Base-by-base conservation (phyloP, 2,888 invertebrate species). In the Cephus pygmeus region DNA sequence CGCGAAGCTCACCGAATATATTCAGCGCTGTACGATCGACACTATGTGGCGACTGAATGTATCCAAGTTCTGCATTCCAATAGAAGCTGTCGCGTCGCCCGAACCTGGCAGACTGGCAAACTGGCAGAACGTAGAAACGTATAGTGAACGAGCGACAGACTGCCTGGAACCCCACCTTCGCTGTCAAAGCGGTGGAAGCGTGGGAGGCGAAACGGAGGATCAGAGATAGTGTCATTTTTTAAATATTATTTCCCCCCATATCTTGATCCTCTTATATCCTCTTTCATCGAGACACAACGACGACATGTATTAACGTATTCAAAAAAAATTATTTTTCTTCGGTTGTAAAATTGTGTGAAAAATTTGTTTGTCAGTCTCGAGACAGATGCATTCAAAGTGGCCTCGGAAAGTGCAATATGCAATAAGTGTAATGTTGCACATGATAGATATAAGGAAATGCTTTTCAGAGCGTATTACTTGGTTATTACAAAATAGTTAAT, bases 91-190 rank as follows among this genome's bases (percentile, higher is more conserved):
- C 83, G 82, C 87, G 85, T 77, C 84, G 87, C 80, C 83, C 84
- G 84, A 87, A 84, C 83, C 84, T 86, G 83, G 82, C 84, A 81
- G 81, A 86, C 88, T 87, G 86, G 83, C 87, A 83, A 85, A 86
- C 86, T 85, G 83, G 82, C 84, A 81, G 81, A 81, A 81, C 82
- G 84, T 56, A 56, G 31, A 33, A 85, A 86, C 86, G 86, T 86
- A 85, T 86, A 86, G 85, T 83, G 84, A 86, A 86, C 85, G 83
- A 86, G 85, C 85, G 86, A 85, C 83, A 82, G 78, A 77, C 75
- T 71, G 12, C 76, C 75, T 69, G 15, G 76, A 81, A 85, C 86
- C 86, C 88, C 86, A 87, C 88, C 85, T 85, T 81, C 79, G 78
- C 84, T 87, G 85, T 85, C 83, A 87, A 84, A 81, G 85, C 15